These are phyloP conservation scores for Sinonovacula constricta DNA, from an alignment of 1,140 invertebrate species.

Conservation along the genomic window DNA sequence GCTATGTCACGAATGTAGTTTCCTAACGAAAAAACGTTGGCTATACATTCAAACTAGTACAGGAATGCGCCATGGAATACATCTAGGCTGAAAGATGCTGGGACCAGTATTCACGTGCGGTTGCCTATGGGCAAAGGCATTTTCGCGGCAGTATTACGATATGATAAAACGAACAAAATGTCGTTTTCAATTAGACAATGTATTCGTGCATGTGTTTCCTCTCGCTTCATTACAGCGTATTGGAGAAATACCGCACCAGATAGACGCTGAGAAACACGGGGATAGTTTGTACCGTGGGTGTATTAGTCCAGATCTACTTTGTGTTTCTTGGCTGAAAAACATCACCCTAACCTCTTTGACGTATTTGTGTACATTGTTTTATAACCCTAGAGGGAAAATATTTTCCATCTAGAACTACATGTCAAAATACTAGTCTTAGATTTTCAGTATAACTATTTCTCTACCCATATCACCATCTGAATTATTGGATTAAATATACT, in stretches of 20 bases:
- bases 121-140: too few species aligned
- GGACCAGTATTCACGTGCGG: neutral
- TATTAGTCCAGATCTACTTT: neutral
- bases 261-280: neutral
- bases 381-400: too few species aligned
- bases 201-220: neutral
- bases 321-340: neutral
- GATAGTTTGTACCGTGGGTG: neutral
- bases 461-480: too few species aligned
- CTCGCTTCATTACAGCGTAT: neutral
- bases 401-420: too few species aligned
- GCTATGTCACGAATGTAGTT: neutral
- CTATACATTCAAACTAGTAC: neutral
- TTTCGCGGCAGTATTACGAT: neutral
- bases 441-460: too few species aligned
- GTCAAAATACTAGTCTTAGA: too few species aligned
- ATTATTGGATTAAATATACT: too few species aligned
- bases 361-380: too few species aligned
- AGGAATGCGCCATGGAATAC: neutral
- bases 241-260: neutral
- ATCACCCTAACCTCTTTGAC: neutral
- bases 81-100: neutral
- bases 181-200: neutral
- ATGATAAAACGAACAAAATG: neutral
- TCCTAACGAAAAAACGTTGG: neutral